Evolutionary conservation across 2,113 vertebrate genomes (phyloP), one percentile per base, ranked within the genome.

Genomic region (Macheiramphus alcinus): DNA sequence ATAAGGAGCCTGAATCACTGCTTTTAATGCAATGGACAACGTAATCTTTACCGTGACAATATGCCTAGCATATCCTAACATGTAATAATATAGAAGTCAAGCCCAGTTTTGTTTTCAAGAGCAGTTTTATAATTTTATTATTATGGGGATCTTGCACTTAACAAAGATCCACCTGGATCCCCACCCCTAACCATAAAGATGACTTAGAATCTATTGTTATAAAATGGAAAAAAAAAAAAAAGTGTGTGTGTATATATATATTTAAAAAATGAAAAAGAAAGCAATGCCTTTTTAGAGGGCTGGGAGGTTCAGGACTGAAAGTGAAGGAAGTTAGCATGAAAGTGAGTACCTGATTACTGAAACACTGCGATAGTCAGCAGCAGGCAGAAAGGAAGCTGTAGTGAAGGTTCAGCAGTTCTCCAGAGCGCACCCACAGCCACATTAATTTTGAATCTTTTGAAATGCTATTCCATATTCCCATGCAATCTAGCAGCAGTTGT

Each of bases 361-460:
- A 91, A 94, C 47, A 38, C 43, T 84, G 70, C 2, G 1, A 56
- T 2, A 94, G 73, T 95, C 87, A 94, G 89, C 93, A 94, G 53
- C 26, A 94, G 66, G 84, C 58, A 89, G 74, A 93, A 91, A 94
- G 78, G 80, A 96, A 95, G 84, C 73, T 55, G 70, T 70, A 96
- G 89, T 86, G 89, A 95, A 93, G 50, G 70, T 87, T 91, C 94
- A 94, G 96, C 94, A 87, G 66, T 95, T 97, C 94, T 95, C 76
- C 61, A 65, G 73, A 91, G 90, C 9, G 3, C 79, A 73, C 42
- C 62, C 92, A 94, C 67, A 92, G 27, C 34, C 80, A 92, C 91
- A 88, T 94, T 88, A 86, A 94, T 92, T 94, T 89, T 91, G 94
- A 93, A 70, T 87, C 88, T 93, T 89, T 95, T 96, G 70, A 97